These are phyloP conservation scores for Hyperopisus bebe DNA, from an alignment of 2,113 vertebrate genomes.

Conservation along the genomic window DNA sequence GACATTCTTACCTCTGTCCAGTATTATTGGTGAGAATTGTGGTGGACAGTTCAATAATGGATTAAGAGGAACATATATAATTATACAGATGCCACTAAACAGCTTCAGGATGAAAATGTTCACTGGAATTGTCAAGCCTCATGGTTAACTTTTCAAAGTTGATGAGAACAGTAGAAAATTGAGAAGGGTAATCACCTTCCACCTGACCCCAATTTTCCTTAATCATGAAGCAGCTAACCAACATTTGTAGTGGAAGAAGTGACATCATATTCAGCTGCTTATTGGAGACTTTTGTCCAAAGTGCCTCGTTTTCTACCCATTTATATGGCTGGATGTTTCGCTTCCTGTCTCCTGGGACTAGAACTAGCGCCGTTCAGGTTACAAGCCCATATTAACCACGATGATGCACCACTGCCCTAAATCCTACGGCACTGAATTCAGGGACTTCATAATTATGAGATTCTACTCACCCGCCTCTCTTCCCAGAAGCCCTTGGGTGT, in stretches of 20 bases:
- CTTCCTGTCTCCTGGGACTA: neutral
- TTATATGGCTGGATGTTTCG: neutral
- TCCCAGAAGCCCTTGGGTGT: neutral
- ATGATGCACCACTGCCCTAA: neutral
- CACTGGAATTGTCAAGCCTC: neutral
- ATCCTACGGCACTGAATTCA: neutral
- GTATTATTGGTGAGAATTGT: neutral
- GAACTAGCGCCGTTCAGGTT: neutral
- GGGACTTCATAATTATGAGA: conserved; percentile 1
- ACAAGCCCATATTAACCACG: neutral
- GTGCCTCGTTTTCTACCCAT: neutral
- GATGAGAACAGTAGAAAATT: neutral
- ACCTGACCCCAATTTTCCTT: neutral
- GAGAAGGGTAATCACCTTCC: neutral
- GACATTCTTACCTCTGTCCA: neutral
- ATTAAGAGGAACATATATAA: neutral
- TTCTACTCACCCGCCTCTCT: neutral
- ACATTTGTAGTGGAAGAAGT: neutral
- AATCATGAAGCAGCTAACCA: neutral
- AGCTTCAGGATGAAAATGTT: neutral
- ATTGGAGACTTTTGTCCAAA: neutral
- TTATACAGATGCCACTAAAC: neutral
- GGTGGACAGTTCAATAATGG: neutral
- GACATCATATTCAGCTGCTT: neutral
- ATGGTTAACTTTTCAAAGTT: neutral